Conservation (phyloP, 2,797 vertebrate species). For the Acestrorhynchus altus region DNA sequence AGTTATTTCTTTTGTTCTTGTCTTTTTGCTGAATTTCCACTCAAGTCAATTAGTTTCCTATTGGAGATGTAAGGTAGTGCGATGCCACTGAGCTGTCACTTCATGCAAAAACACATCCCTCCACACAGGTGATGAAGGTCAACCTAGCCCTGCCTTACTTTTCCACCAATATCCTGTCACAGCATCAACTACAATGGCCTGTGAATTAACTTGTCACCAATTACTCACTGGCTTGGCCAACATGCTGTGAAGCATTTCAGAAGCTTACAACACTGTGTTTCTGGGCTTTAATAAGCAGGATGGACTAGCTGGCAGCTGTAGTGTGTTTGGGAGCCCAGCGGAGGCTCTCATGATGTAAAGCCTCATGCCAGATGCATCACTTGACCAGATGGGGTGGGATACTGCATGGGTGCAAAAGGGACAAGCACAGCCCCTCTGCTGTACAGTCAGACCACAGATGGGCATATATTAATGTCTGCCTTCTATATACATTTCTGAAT, state of each 20-base stretch:
- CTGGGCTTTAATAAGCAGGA: slow-evolving; percentile 73
- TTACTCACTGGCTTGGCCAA: slow-evolving; percentile 33
- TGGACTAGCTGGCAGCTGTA: slow-evolving; percentile 75
- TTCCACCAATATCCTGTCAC: not conserved
- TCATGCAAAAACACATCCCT: slow-evolving; percentile 6
- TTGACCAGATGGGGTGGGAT: slow-evolving; percentile 35
- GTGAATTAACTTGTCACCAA: slow-evolving; percentile 37
- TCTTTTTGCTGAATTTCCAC: slow-evolving; percentile 1
- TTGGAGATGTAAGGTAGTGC: not conserved
- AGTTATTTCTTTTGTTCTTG: not conserved
- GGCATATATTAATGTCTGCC: too few relatives aligned
- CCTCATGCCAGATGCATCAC: slow-evolving; percentile 46
- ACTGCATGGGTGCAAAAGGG: not conserved
- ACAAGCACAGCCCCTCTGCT: not conserved
- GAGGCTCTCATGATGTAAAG: slow-evolving; percentile 65
- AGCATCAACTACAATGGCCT: slow-evolving; percentile 29
- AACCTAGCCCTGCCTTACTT: slow-evolving; percentile 12
- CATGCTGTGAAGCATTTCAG: slow-evolving; percentile 42
- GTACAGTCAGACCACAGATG: slow-evolving; percentile 2
- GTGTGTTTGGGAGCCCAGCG: slow-evolving; percentile 65
- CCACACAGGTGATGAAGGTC: slow-evolving; percentile 23
- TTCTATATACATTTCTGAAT: not conserved
- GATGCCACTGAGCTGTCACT: not conserved
- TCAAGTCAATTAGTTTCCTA: slow-evolving; percentile 19
- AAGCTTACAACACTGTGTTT: slow-evolving; percentile 36